Base-by-base conservation (phyloP, 2,797 vertebrate species). In the Brotula barbata region DNA sequence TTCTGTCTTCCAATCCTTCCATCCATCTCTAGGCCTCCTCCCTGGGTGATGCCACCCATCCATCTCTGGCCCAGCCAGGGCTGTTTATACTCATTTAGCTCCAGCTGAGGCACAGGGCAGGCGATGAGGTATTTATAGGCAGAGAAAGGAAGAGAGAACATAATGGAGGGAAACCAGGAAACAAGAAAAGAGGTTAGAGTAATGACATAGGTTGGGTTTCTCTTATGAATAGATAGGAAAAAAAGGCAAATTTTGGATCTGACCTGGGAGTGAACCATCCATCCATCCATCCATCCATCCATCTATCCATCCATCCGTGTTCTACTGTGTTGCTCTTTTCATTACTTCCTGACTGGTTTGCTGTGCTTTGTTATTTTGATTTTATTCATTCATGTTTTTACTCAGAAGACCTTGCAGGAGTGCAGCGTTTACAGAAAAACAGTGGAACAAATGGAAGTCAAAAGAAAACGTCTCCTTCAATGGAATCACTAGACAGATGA, bases 1-100 rank as follows among this genome's bases (percentile, higher is more conserved):
- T 49, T 58, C 67, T 62, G 41, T 75, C 73, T 69, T 58, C 58
- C 57, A 39, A 58, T 72, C 40, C 68, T 80, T 80, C 70, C 67
- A 86, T 85, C 85, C 52, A 78, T 87, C 84, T 85, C 76, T 54
- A 1, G 10, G 42, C 79, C 63, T 77, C 71, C 73, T 68, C 82
- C 75, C 72, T 52, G 14, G 33, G 63, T 13, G 25, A 49, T 71
- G 71, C 80, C 79, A 70, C 55, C 81, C 80, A 81, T 85, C 74
- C 20, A 52, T 85, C 85, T 86, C 42, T 5, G 62, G 73, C 68
- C 69, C 77, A 77, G 81, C 80, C 84, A 83, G 76, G 58, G 69
- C 76, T 83, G 83, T 88, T 88, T 80, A 85, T 78, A 78, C 81
- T 88, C 72, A 83, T 89, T 85, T 85, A 86, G 72, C 78, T 84